These are phyloP conservation scores for Sesamia inferens DNA, from an alignment of 2,888 invertebrate genomes.

Conservation along the genomic window DNA sequence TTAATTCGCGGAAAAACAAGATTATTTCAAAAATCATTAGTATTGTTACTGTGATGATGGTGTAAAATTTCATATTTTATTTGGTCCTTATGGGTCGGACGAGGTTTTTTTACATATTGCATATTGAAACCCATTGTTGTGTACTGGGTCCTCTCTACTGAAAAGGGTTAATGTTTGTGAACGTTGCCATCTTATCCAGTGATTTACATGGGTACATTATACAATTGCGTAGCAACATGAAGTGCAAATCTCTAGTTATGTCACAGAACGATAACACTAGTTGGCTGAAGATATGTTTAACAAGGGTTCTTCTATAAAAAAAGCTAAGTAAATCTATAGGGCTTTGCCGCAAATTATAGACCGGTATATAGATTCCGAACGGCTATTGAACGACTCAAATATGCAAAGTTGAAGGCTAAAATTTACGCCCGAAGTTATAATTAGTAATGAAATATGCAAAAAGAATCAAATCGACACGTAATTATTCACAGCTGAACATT, in stretches of 20 bases:
- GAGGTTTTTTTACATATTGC: no score
- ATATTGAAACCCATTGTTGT: not conserved
- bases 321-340: slow-evolving; percentile 20
- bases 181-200: not conserved
- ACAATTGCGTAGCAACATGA: not conserved
- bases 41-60: no score
- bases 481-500: slow-evolving; percentile 37
- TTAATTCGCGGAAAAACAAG: no score
- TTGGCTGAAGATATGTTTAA: slow-evolving; percentile 1
- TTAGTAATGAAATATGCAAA: slow-evolving; percentile 49
- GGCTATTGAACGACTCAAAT: slow-evolving; percentile 33
- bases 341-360: slow-evolving; percentile 9
- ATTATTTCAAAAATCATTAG: no score
- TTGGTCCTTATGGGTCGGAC: no score
- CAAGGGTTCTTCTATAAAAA: slow-evolving; percentile 14
- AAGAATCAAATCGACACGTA: slow-evolving; percentile 36
- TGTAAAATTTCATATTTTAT: no score
- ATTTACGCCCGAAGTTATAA: slow-evolving; percentile 48
- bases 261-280: slow-evolving; percentile 6
- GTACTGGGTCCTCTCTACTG: not conserved
- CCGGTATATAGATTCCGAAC: slow-evolving; percentile 25
- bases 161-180: not conserved
- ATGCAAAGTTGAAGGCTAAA: slow-evolving; percentile 50
- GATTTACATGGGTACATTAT: not conserved
- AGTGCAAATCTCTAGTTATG: not conserved